phyloP scores from a whole-genome alignment of 2,113 vertebrate species.

The rabbit (Oryctolagus cuniculus) region DNA sequence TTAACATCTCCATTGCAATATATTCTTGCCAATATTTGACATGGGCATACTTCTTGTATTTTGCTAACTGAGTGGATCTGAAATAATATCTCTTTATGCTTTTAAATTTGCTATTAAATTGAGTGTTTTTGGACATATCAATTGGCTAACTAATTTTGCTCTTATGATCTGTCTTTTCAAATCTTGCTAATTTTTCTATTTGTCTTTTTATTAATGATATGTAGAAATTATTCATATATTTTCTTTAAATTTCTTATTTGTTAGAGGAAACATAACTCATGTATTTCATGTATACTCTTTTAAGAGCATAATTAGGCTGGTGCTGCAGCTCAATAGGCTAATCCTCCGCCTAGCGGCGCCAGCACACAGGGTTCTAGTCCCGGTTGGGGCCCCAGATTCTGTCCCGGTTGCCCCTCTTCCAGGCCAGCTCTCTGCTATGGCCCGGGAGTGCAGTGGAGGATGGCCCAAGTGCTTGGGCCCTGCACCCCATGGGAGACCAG shows the following conservation, averaged over 20 bases:
- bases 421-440: too few species aligned
- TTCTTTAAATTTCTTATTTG: background rate
- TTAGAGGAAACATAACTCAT: too few species aligned
- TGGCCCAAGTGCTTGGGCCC: too few species aligned
- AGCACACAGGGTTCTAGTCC: too few species aligned
- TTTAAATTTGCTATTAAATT: slow-evolving; percentile 21
- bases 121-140: background rate
- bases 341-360: too few species aligned
- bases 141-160: background rate
- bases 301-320: too few species aligned
- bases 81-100: background rate
- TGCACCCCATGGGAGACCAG: too few species aligned
- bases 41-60: slow-evolving; percentile 9
- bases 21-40: slow-evolving; percentile 31
- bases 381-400: too few species aligned
- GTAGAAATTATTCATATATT: background rate
- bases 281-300: too few species aligned
- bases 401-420: too few species aligned
- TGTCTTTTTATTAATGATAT: background rate
- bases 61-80: background rate
- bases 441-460: too few species aligned
- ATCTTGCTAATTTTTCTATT: slow-evolving; percentile 16
- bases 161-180: background rate
- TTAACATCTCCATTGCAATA: background rate
- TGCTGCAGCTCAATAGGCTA: too few species aligned